Conservation (phyloP, 2,113 vertebrate species). For the Urocolius indicus region DNA sequence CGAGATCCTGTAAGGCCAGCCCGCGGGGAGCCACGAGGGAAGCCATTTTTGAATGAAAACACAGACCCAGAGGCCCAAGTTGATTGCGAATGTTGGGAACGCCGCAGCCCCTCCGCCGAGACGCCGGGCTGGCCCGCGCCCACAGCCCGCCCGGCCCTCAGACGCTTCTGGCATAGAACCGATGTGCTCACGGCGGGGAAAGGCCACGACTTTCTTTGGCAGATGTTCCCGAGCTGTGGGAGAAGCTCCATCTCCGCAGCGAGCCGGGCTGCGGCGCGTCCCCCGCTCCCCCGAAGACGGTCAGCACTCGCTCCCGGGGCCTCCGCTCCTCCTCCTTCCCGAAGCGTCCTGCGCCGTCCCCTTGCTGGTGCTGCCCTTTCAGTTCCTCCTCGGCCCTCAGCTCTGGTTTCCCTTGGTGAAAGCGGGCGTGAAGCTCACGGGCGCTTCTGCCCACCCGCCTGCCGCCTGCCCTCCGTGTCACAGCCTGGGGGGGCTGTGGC, state of each 20-base stretch:
- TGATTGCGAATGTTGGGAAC: constrained; percentile 72
- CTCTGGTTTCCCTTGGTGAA: not conserved
- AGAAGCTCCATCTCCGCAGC: constrained; percentile 38
- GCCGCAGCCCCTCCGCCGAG: constrained; percentile 55
- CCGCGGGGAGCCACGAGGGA: not conserved
- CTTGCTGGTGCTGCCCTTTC: not conserved
- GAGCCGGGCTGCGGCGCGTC: not conserved
- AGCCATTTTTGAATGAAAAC: constrained; percentile 65
- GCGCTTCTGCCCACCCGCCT: not conserved
- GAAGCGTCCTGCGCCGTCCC: not conserved
- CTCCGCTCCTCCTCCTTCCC: not conserved
- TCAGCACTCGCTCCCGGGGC: constrained; percentile 30
- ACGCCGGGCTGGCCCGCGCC: constrained; percentile 13
- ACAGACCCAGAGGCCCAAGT: constrained; percentile 51
- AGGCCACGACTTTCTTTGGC: constrained; percentile 75
- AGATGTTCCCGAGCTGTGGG: constrained; percentile 29
- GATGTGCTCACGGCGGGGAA: constrained; percentile 50
- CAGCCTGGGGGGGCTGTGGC: not conserved
- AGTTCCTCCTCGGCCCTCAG: constrained; percentile 3
- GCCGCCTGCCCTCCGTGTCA: not conserved
- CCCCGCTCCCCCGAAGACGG: not conserved
- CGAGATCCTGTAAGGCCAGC: constrained; percentile 90
- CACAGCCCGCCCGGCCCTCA: constrained; percentile 50
- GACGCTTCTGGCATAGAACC: constrained; percentile 69
- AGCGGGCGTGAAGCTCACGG: not conserved